Evolutionary conservation across 2,888 invertebrate species (phyloP).

Genomic region (Lycocerus yunnanus): DNA sequence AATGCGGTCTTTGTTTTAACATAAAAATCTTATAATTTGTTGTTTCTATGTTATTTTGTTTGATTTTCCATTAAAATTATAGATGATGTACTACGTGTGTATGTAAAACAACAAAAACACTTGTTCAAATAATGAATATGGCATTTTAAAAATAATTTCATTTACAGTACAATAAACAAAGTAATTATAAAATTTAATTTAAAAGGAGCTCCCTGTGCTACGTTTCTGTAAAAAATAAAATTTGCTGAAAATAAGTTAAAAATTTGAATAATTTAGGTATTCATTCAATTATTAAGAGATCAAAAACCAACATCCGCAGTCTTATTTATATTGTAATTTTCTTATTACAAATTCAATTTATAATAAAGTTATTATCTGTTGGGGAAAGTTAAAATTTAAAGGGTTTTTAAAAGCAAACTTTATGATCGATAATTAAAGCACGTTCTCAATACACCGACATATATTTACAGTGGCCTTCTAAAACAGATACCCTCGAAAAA

Average conservation of each 20-base stretch:
- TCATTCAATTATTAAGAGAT: neutral
- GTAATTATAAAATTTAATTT: neutral
- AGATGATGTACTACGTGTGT: neutral
- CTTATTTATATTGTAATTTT: constrained; percentile 18
- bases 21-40: neutral
- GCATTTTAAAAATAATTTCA: neutral
- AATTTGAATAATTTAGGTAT: neutral
- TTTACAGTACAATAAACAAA: neutral
- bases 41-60: neutral
- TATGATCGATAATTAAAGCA: neutral
- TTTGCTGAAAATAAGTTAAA: neutral
- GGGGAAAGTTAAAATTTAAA: neutral
- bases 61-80: neutral
- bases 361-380: neutral
- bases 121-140: neutral
- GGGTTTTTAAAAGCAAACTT: neutral
- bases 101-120: neutral
- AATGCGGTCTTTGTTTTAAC: neutral
- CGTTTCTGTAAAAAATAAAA: neutral
- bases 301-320: neutral
- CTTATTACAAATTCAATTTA: constrained; percentile 13
- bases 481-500: neutral
- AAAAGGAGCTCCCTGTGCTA: neutral
- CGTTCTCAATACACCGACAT: neutral
- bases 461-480: neutral